Base-by-base conservation (phyloP, 2,888 invertebrate genomes). In the Ennomos quercinarius region DNA sequence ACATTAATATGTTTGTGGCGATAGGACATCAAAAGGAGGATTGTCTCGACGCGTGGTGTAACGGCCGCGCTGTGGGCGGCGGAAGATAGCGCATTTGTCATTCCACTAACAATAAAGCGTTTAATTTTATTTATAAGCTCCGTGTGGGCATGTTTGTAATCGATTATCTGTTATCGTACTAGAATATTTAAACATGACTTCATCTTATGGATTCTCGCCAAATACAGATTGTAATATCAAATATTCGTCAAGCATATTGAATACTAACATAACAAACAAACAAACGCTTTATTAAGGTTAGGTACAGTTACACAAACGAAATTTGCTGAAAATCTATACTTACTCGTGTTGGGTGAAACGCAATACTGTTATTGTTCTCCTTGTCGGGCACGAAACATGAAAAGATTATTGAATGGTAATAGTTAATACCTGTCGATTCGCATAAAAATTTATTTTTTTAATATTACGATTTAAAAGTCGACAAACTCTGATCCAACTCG, bases 391-490 rank as follows among this genome's bases (percentile, higher is more conserved):
- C 63, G 62, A 64, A 67, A 72, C 68, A 78, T 78, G 73, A 76
- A 80, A 80, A 78, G 75, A 83, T 81, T 80, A 80, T 80, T 74
- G 73, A 67, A 58, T 68, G 66, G 66, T 70, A 73, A 75, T 3
- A 17, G 3, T n/a, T 76, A 79, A 81, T 79, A 81, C 76, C 77
- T 76, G 77, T 71, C 79, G 76, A 74, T 77, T 77, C 81, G 76
- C 80, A 83, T 86, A 86, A 83, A 85, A 86, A 84, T 87, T 88
- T 86, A 86, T 86, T 84, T 83, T 86, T 83, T 81, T 81, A 74
- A 81, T 84, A 83, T 72, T 69, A 73, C 73, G 69, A 74, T 74
- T 78, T 76, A 73, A 77, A 61, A 79, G 80, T 74, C 80, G 80
- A 78, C 80, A 77, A 67, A 81, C 78, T 77, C 76, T 74, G 79